These are phyloP conservation scores for Pitangus sulphuratus DNA, from an alignment of 2,797 vertebrate genomes.

Conservation along the genomic window DNA sequence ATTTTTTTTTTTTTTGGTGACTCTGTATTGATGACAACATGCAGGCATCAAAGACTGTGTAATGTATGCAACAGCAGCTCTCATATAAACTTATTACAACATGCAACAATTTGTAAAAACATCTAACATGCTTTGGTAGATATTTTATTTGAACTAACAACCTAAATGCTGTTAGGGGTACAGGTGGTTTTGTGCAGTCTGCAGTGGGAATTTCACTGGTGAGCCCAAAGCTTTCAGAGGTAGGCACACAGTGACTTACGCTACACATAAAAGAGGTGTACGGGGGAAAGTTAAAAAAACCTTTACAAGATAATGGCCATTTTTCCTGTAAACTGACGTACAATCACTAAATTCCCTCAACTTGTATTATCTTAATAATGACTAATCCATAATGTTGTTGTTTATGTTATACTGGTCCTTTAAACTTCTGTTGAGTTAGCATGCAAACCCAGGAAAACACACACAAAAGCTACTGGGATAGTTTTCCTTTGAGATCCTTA, in stretches of 20 bases:
- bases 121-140: neutral
- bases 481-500: neutral
- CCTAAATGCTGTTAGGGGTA: neutral
- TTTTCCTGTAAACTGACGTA: neutral
- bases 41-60: neutral
- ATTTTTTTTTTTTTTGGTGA: neutral
- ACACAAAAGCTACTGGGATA: neutral
- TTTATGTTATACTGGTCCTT: neutral
- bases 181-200: neutral
- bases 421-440: neutral
- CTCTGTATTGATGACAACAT: neutral
- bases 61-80: neutral
- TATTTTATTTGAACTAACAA: neutral
- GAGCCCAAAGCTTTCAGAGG: neutral
- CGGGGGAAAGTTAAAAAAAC: neutral
- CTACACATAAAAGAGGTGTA: neutral
- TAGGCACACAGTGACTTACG: rapidly evolving
- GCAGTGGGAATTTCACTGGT: neutral
- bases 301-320: neutral
- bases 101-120: neutral
- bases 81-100: neutral
- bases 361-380: neutral
- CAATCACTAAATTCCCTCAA: neutral
- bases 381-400: neutral
- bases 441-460: neutral